Conservation (phyloP, 2,113 vertebrate genomes). For the Gavialis gangeticus region DNA sequence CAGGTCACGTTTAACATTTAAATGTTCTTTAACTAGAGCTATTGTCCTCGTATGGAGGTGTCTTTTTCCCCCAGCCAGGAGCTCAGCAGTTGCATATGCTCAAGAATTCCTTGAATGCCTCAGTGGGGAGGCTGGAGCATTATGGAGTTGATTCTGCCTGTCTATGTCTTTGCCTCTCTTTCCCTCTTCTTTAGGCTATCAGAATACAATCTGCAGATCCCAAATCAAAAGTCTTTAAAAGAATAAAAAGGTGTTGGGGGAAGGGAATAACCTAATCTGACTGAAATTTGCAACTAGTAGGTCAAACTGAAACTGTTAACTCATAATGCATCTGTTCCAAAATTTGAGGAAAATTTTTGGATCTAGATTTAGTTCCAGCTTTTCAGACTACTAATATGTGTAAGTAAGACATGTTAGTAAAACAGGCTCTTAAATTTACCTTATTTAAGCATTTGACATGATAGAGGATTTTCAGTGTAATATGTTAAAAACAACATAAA, state of each 20-base stretch:
- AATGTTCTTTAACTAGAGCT: not conserved
- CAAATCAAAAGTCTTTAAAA: not conserved
- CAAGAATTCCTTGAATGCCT: slow-evolving; percentile 33
- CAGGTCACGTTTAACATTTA: not conserved
- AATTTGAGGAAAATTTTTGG: not conserved
- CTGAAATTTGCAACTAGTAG: not conserved
- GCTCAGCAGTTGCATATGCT: not conserved
- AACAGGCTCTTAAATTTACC: not conserved
- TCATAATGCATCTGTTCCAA: not conserved
- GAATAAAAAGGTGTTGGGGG: not conserved
- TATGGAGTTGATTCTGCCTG: not conserved
- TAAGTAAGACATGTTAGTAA: not conserved
- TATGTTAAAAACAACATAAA: not conserved
- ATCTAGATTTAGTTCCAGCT: not conserved
- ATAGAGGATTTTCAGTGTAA: not conserved
- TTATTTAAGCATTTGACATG: not conserved
- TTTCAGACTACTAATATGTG: not conserved
- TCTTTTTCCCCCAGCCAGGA: not conserved
- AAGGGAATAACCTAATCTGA: not conserved
- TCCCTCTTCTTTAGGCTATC: not conserved
- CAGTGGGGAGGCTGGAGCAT: not conserved
- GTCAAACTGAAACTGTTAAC: not conserved
- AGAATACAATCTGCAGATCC: not conserved
- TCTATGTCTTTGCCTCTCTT: not conserved
- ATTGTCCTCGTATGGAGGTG: not conserved